Evolutionary conservation across 2,888 invertebrate species (phyloP).

Genomic region (Drosophila mimica): DNA sequence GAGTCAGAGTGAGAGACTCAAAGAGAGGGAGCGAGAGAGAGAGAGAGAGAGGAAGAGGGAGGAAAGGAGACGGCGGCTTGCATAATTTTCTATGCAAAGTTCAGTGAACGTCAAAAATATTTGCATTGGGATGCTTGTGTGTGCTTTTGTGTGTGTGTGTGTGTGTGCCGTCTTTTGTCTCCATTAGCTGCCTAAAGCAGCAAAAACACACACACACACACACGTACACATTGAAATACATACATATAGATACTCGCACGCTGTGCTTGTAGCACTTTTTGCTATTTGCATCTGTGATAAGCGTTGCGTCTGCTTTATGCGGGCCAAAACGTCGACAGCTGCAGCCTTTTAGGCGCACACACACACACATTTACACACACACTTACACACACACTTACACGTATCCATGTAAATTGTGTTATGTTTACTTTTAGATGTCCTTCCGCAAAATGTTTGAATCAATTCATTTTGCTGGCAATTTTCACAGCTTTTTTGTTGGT

Average conservation of each 20-base stretch:
- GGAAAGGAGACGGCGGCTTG: constrained; percentile 59
- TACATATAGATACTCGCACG: constrained; percentile 29
- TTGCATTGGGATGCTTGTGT: constrained; percentile 60
- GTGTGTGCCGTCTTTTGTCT: constrained; percentile 52
- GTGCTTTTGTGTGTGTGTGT: constrained; percentile 34
- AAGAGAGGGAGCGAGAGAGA: not conserved
- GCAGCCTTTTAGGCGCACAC: constrained; percentile 72
- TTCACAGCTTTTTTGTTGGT: constrained; percentile 55
- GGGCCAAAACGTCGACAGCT: constrained; percentile 73
- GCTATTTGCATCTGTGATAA: constrained; percentile 78
- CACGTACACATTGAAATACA: constrained; percentile 1
- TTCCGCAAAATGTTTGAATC: constrained; percentile 75
- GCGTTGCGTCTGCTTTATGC: constrained; percentile 72
- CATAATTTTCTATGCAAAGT: constrained; percentile 81
- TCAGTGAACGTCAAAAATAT: constrained; percentile 83
- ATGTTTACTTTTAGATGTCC: constrained; percentile 75
- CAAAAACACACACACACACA: constrained; percentile 18
- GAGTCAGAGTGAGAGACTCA: constrained; percentile 6
- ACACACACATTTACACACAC: constrained; percentile 14
- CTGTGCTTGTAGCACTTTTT: constrained; percentile 70
- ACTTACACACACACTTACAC: not conserved
- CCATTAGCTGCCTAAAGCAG: constrained; percentile 54
- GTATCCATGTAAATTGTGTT: constrained; percentile 53
- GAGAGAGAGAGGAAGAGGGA: constrained; percentile 16
- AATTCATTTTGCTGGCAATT: constrained; percentile 69